Conservation (phyloP, 2,113 vertebrate species). For the Micronisus gabar region DNA sequence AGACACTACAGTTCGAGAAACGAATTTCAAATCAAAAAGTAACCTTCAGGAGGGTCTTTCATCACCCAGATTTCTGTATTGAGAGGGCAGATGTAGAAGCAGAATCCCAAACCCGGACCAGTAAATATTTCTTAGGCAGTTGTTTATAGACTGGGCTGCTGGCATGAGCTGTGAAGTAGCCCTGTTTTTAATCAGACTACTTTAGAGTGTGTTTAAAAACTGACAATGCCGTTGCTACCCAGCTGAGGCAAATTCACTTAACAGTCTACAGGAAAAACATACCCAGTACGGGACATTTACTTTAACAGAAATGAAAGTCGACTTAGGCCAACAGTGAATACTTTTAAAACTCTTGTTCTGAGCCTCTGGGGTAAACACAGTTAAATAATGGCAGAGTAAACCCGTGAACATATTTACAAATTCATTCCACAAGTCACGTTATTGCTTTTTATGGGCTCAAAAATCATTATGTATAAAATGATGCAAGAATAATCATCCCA, state of each 20-base stretch:
- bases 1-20: background rate
- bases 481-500: background rate
- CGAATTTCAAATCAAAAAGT: background rate
- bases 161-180: background rate
- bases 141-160: background rate
- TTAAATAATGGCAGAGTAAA: background rate
- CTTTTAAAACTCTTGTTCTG: background rate
- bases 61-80: background rate
- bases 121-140: background rate
- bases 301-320: background rate
- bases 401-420: background rate
- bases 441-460: background rate
- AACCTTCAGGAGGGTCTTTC: background rate
- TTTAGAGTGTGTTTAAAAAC: background rate
- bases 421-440: background rate
- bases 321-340: background rate
- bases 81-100: background rate
- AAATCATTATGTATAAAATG: background rate
- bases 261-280: background rate
- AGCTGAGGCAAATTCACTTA: background rate
- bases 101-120: background rate
- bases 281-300: background rate
- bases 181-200: background rate
- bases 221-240: background rate
- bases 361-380: background rate